These are phyloP conservation scores for Crotalus helleri DNA, from an alignment of 2,113 vertebrate species.

Conservation along the genomic window DNA sequence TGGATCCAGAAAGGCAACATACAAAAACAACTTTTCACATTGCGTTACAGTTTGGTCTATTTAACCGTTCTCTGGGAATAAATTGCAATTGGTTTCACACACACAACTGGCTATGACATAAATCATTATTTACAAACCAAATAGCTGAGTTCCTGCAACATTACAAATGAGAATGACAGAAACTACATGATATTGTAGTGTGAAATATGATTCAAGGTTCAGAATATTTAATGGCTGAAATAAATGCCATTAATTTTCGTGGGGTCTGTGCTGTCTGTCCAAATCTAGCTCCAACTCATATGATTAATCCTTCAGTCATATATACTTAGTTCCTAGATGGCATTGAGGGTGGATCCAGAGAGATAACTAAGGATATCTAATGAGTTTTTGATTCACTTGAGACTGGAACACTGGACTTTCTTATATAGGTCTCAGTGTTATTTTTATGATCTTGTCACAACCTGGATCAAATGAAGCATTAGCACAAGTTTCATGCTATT, in stretches of 20 bases:
- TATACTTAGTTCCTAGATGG: background rate
- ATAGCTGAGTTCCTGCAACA: background rate
- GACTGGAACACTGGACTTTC: background rate
- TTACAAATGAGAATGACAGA: background rate
- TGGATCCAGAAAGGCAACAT: background rate
- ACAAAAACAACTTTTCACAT: background rate
- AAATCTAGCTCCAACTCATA: background rate
- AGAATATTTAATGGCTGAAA: background rate
- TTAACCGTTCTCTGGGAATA: background rate
- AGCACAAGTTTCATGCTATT: constrained; percentile 20
- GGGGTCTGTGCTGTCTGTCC: background rate
- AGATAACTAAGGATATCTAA: background rate
- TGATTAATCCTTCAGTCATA: background rate
- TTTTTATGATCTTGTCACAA: background rate
- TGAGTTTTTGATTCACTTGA: background rate
- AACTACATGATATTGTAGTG: background rate
- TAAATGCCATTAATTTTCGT: background rate
- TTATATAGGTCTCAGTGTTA: background rate
- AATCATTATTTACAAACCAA: background rate
- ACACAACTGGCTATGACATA: background rate
- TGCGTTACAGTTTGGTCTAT: background rate
- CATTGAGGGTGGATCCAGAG: background rate
- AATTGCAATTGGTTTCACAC: background rate
- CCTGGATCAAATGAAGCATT: background rate
- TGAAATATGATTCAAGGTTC: background rate